These are phyloP conservation scores for Columba livia DNA, from an alignment of 2,113 vertebrate genomes.

Conservation along the genomic window DNA sequence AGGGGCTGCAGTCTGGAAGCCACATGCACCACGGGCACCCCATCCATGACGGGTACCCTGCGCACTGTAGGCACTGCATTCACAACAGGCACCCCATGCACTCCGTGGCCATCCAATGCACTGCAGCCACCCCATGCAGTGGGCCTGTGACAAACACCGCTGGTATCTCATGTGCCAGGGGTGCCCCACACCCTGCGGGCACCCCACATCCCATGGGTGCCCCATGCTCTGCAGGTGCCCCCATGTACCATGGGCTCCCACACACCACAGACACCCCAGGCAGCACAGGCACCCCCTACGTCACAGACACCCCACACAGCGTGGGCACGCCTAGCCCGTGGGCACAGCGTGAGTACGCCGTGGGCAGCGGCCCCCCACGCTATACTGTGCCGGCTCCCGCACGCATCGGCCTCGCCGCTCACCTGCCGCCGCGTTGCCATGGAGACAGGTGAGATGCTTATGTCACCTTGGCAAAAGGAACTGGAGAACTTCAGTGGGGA, in stretches of 20 bases:
- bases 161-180: no score
- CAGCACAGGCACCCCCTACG: fast-evolving
- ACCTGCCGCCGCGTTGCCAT: conserved; percentile 68
- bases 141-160: no score
- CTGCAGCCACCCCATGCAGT: no score
- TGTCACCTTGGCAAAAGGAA: conserved; percentile 66
- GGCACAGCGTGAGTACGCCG: background rate
- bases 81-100: no score
- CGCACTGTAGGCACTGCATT: no score
- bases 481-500: background rate
- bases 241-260: background rate
- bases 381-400: background rate
- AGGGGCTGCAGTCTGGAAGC: background rate
- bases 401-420: conserved; percentile 31
- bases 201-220: background rate
- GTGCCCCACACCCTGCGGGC: no score
- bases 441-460: conserved; percentile 67
- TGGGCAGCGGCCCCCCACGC: conserved; percentile 7
- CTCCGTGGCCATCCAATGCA: no score
- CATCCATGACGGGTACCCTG: no score
- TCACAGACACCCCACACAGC: background rate
- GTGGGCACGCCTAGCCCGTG: background rate
- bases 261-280: background rate
- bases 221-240: background rate
- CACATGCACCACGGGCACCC: background rate